These are phyloP conservation scores for Caenorhabditis inopinata DNA, from an alignment of 1,140 invertebrate genomes.

Conservation along the genomic window DNA sequence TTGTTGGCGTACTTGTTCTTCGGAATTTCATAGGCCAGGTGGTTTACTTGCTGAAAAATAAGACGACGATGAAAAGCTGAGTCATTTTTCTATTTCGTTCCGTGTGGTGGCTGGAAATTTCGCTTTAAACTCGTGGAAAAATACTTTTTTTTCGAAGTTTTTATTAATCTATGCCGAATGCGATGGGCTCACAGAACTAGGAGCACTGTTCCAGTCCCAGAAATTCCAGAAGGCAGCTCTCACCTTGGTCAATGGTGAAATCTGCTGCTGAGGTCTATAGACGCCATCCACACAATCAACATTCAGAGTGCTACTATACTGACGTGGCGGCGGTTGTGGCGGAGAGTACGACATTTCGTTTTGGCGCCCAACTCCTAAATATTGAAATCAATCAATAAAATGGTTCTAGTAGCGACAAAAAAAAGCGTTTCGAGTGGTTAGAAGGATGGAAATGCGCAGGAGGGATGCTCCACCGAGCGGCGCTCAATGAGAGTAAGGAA, in stretches of 20 bases:
- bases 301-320: slow-evolving; percentile 41
- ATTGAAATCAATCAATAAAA: background rate
- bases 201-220: too few relatives aligned
- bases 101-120: background rate
- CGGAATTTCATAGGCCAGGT: slow-evolving; percentile 64
- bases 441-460: background rate
- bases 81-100: too few relatives aligned
- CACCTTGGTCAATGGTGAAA: slow-evolving; percentile 49
- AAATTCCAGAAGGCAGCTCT: too few relatives aligned
- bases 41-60: slow-evolving; percentile 63
- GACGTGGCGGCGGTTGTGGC: slow-evolving; percentile 38
- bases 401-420: background rate
- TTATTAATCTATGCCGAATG: too few relatives aligned
- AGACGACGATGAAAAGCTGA: background rate
- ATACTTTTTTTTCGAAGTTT: too few relatives aligned
- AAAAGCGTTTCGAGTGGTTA: background rate
- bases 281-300: slow-evolving; percentile 40
- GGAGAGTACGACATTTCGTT: background rate
- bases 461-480: too few relatives aligned
- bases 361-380: background rate
- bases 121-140: background rate
- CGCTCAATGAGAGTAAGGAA: too few relatives aligned
- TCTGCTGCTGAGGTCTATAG: slow-evolving; percentile 41
- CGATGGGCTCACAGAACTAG: too few relatives aligned
- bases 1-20: slow-evolving; percentile 65